These are phyloP conservation scores for Cyaniris semiargus DNA, from an alignment of 2,888 invertebrate species.

Conservation along the genomic window DNA sequence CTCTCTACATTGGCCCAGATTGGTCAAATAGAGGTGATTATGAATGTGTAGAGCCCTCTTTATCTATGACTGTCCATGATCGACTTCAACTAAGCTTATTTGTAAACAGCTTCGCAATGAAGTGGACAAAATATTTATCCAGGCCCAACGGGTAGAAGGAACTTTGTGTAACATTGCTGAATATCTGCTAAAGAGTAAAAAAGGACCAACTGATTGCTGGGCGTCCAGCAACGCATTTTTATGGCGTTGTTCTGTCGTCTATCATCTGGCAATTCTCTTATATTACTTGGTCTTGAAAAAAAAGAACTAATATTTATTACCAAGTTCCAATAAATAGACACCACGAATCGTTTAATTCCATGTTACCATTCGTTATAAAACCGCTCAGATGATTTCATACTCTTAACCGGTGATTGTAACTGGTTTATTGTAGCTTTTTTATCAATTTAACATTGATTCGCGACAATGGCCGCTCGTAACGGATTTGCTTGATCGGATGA, in stretches of 20 bases:
- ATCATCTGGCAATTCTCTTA: too few relatives aligned
- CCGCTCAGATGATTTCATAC: not conserved
- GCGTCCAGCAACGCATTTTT: too few relatives aligned
- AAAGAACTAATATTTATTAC: not conserved
- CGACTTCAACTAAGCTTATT: too few relatives aligned
- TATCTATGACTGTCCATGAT: too few relatives aligned
- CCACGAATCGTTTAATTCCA: not conserved
- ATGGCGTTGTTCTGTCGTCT: too few relatives aligned
- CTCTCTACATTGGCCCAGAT: not conserved
- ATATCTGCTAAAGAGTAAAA: too few relatives aligned
- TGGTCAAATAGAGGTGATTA: not conserved
- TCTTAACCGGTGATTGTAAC: constrained; percentile 12
- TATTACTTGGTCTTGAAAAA: not conserved
- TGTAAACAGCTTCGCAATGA: too few relatives aligned
- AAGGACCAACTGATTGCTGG: too few relatives aligned
- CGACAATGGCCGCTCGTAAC: constrained; percentile 44
- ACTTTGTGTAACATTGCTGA: too few relatives aligned
- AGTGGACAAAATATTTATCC: too few relatives aligned
- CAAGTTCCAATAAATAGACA: not conserved
- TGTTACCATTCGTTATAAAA: not conserved
- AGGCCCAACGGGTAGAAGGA: too few relatives aligned
- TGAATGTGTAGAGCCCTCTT: too few relatives aligned
- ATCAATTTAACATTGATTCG: constrained; percentile 41
- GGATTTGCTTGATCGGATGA: constrained; percentile 56
- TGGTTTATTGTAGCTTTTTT: constrained; percentile 37